These are phyloP conservation scores for Pterobdella sp. DNA, from an alignment of 2,888 invertebrate species.

Conservation along the genomic window DNA sequence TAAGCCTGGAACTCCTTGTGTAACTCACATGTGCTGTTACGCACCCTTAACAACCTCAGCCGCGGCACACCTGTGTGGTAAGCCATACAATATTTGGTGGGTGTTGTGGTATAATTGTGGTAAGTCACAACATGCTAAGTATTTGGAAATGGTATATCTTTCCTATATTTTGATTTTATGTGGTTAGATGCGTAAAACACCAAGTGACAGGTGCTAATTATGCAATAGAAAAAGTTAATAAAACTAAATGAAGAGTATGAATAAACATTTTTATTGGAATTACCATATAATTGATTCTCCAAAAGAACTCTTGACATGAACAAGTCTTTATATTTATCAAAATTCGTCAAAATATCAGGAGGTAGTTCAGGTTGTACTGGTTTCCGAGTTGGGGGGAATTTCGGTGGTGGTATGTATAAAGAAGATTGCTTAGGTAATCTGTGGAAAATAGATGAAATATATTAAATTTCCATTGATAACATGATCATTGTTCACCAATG, in stretches of 20 bases:
- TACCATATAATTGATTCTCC: constrained; percentile 19
- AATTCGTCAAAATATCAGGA: background rate
- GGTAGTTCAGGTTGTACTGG: background rate
- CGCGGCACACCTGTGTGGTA: constrained; percentile 45
- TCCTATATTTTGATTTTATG: no score
- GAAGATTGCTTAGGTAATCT: no score
- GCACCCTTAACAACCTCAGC: constrained; percentile 44
- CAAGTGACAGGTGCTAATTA: no score
- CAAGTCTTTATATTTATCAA: background rate
- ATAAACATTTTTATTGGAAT: background rate
- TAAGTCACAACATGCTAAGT: no score
- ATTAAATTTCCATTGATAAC: background rate
- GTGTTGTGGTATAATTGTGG: no score
- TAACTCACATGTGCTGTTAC: constrained; percentile 60
- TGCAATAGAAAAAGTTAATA: background rate
- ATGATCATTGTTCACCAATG: no score
- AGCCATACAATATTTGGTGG: no score
- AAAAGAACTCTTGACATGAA: background rate
- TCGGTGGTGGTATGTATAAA: background rate
- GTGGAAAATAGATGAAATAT: no score
- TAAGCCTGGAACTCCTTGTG: constrained; percentile 60
- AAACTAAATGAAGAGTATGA: background rate
- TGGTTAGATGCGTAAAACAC: no score
- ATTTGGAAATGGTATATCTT: no score
- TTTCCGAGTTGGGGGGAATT: background rate